Percentiles rank a stretch among this genome's conserved stretches.
These are phyloP conservation scores for Bombus haemorrhoidalis DNA, from an alignment of 1,140 invertebrate species.

Conservation along the genomic window DNA sequence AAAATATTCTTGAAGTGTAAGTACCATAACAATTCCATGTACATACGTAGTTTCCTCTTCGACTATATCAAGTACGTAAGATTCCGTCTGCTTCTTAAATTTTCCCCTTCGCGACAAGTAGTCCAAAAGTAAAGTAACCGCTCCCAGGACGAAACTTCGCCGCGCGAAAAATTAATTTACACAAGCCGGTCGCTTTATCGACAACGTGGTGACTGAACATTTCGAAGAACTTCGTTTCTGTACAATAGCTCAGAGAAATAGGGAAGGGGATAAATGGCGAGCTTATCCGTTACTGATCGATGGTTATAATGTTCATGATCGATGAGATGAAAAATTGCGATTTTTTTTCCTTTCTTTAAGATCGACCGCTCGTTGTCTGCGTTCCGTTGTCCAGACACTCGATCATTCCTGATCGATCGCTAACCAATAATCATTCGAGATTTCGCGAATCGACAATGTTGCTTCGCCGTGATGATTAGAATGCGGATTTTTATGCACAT, in stretches of 20 bases:
- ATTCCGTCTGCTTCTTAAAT: neutral
- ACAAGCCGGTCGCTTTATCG: neutral
- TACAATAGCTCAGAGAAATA: neutral
- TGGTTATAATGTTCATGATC: conserved; percentile 28
- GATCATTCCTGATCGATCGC: conserved; percentile 23
- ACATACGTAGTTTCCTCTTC: too few relatives aligned
- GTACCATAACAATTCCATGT: conserved; percentile 54
- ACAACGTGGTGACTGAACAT: neutral
- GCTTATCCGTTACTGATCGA: conserved; percentile 32
- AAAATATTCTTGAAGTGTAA: conserved; percentile 81
- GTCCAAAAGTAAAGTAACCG: neutral
- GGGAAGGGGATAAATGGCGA: neutral
- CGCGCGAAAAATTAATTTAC: conserved; percentile 25
- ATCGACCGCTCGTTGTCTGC: neutral
- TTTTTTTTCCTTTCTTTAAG: neutral
- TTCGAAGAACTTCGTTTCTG: neutral
- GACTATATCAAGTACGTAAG: neutral
- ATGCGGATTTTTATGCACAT: neutral
- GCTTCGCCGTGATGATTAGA: neutral
- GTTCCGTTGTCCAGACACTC: neutral
- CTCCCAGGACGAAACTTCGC: neutral
- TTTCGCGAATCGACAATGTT: neutral
- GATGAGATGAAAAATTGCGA: conserved; percentile 38
- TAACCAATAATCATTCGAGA: conserved; percentile 8
- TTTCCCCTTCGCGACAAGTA: neutral